Percentiles rank a stretch among this genome's conserved stretches.
Evolutionary conservation across 2,113 vertebrate genomes (phyloP).

Genomic region (Nesoenas mayeri): DNA sequence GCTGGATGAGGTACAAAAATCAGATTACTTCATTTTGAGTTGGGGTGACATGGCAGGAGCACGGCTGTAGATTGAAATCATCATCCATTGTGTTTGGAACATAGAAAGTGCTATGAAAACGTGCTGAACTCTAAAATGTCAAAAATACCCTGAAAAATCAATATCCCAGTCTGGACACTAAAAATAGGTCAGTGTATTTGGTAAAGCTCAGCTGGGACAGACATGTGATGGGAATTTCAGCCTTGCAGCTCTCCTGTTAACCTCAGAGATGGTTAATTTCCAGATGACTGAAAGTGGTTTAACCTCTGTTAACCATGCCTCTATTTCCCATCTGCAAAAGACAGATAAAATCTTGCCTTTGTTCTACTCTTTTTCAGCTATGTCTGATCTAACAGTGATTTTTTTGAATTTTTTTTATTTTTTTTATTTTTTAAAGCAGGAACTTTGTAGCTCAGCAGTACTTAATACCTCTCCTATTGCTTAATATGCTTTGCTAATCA

Average conservation of each 20-base stretch:
- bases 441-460: not conserved
- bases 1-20: not conserved
- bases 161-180: not conserved
- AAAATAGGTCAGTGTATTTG: not conserved
- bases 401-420: too few relatives aligned
- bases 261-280: not conserved
- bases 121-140: not conserved
- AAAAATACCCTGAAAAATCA: constrained; percentile 13
- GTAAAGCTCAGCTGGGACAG: not conserved
- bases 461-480: not conserved
- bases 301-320: not conserved
- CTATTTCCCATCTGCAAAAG: not conserved
- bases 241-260: not conserved
- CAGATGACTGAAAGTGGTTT: not conserved
- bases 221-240: not conserved
- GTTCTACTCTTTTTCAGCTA: not conserved
- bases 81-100: not conserved
- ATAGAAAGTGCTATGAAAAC: not conserved
- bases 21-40: not conserved
- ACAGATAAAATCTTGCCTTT: not conserved
- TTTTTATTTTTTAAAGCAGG: not conserved
- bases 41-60: not conserved
- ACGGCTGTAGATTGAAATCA: not conserved
- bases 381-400: not conserved
- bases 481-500: constrained; percentile 8